A percentile compares a stretch with the other conserved stretches of the same genome.
phyloP scores from a whole-genome alignment of 1,140 invertebrate species.

The Lucilia cuprina region DNA sequence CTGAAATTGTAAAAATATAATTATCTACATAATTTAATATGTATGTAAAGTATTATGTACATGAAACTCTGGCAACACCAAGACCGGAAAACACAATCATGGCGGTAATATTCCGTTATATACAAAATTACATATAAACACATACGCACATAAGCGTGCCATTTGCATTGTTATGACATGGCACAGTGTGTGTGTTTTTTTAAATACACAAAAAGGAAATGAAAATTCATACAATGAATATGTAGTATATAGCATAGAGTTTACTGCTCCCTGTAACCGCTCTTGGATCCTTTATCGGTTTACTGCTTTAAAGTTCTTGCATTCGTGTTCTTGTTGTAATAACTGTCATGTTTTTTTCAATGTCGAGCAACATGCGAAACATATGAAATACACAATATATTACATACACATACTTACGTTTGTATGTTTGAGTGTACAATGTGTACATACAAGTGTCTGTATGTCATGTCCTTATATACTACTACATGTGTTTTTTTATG shows the following conservation, averaged over 20 bases:
- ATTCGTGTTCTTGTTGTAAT: slow-evolving; percentile 25
- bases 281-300: not conserved
- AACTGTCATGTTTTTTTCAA: slow-evolving; percentile 30
- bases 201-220: not conserved
- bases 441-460: not conserved
- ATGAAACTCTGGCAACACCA: not conserved
- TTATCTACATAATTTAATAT: too few relatives aligned
- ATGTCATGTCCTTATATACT: slow-evolving; percentile 2
- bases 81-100: slow-evolving; percentile 24
- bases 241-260: not conserved
- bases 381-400: slow-evolving; percentile 1
- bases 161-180: not conserved
- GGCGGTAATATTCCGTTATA: slow-evolving; percentile 33
- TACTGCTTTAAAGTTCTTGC: not conserved
- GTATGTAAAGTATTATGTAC: too few relatives aligned
- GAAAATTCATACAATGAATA: not conserved
- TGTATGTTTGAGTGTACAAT: not conserved
- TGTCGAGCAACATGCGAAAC: slow-evolving; percentile 33
- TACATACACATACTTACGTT: not conserved
- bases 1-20: too few relatives aligned
- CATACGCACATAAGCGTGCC: not conserved
- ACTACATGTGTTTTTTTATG: not conserved
- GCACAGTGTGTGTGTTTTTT: not conserved
- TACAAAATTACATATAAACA: not conserved
- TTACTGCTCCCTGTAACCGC: not conserved